phyloP scores from a whole-genome alignment of 1,140 invertebrate species.

The Sinonovacula constricta region DNA sequence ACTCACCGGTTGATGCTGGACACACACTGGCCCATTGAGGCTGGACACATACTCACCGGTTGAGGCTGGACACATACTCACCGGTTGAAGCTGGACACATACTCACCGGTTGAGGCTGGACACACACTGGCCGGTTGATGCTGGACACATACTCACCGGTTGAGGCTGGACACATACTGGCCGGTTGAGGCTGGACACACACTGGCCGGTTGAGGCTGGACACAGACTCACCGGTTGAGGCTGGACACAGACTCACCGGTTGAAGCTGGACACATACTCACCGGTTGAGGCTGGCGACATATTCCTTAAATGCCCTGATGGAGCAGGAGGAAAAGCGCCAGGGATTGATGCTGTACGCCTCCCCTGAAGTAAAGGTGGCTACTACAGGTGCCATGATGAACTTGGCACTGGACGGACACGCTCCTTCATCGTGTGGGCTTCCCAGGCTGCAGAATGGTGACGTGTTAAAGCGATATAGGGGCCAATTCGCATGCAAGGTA shows the following conservation, averaged over 20 bases:
- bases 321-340: slow-evolving; percentile 41
- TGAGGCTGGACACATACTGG: neutral
- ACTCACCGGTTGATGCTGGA: too few species aligned
- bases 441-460: slow-evolving; percentile 18
- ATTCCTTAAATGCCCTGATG: slow-evolving; percentile 5
- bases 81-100: too few species aligned
- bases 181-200: neutral
- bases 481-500: too few species aligned
- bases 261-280: neutral
- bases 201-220: neutral
- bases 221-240: neutral
- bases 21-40: too few species aligned
- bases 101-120: too few species aligned
- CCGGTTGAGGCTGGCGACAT: slow-evolving; percentile 2
- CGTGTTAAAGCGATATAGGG: too few species aligned
- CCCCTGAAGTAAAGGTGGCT: neutral
- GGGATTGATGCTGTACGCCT: slow-evolving; percentile 27
- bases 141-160: too few species aligned
- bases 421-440: slow-evolving; percentile 25
- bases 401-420: neutral
- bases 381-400: slow-evolving; percentile 32
- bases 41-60: too few species aligned
- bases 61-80: too few species aligned
- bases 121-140: too few species aligned
- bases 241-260: neutral